Evolutionary conservation across 2,797 vertebrate species (phyloP).

Genomic region (Labeo calbasu): DNA sequence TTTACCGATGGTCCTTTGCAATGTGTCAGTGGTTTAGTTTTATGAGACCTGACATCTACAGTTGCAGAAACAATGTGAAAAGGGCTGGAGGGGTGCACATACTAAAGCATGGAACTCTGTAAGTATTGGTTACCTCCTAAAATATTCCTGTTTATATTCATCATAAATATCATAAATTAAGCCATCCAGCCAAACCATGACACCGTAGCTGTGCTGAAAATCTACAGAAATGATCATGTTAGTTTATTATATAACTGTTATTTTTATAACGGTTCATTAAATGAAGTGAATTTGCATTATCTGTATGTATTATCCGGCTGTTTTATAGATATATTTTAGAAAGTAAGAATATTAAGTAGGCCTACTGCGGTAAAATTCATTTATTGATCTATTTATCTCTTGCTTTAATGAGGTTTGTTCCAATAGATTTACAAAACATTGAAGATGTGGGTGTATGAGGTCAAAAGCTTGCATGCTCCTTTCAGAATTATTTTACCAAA

Average conservation of each 20-base stretch:
- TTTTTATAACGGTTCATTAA: neutral
- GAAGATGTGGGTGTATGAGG: too few species aligned
- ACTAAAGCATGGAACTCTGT: neutral
- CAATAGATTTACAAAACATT: neutral
- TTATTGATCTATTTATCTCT: neutral
- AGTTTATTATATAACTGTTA: too few species aligned
- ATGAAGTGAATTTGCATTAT: neutral
- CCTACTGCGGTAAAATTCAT: neutral
- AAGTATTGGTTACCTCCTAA: neutral
- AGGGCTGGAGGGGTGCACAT: neutral
- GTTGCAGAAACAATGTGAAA: neutral
- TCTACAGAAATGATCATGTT: neutral
- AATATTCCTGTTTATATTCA: neutral
- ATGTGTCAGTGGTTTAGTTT: constrained; percentile 1
- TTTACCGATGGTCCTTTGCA: neutral
- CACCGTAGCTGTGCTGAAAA: neutral
- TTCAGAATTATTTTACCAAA: too few species aligned
- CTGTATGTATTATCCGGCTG: neutral
- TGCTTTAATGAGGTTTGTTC: neutral
- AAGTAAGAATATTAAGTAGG: neutral
- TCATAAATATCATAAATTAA: neutral
- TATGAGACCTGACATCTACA: constrained; percentile 11
- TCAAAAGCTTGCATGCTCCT: too few species aligned
- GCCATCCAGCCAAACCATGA: neutral
- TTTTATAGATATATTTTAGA: neutral